phyloP scores from a whole-genome alignment of 2,113 vertebrate species.

The Chlorodrepanis virens region DNA sequence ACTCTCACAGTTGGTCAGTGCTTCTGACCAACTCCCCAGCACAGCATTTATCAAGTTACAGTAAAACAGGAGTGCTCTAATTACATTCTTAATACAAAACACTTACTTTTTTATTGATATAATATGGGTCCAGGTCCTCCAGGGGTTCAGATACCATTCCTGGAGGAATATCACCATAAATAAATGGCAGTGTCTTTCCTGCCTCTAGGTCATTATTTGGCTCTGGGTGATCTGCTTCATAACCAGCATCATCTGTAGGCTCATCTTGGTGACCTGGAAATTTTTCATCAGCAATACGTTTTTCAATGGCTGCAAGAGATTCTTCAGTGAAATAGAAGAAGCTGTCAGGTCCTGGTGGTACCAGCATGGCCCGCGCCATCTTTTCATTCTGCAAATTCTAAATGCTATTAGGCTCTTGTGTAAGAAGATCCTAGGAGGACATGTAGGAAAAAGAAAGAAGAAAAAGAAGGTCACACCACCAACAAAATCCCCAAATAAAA shows the following conservation, averaged over 20 bases:
- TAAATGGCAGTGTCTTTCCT: constrained; percentile 87
- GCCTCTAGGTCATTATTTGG: constrained; percentile 89
- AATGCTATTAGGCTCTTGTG: constrained; percentile 68
- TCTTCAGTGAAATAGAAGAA: constrained; percentile 85
- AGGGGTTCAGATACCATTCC: constrained; percentile 86
- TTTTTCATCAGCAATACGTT: constrained; percentile 83
- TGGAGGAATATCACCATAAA: constrained; percentile 89
- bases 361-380: constrained; percentile 85
- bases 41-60: neutral
- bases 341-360: constrained; percentile 90
- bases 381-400: constrained; percentile 95
- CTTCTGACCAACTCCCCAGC: neutral
- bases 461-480: neutral
- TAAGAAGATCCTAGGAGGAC: constrained; percentile 69
- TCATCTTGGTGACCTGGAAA: constrained; percentile 79
- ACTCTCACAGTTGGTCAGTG: neutral
- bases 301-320: constrained; percentile 91
- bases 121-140: constrained; percentile 94
- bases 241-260: constrained; percentile 67
- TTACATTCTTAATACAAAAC: neutral
- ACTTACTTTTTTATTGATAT: constrained; percentile 88
- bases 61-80: neutral
- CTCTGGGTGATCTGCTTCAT: constrained; percentile 72
- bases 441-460: neutral
- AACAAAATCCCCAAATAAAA: neutral